Percentiles rank a stretch among this genome's conserved stretches.
Conservation (phyloP, 2,113 vertebrate species). For the Aleadryas rufinucha region DNA sequence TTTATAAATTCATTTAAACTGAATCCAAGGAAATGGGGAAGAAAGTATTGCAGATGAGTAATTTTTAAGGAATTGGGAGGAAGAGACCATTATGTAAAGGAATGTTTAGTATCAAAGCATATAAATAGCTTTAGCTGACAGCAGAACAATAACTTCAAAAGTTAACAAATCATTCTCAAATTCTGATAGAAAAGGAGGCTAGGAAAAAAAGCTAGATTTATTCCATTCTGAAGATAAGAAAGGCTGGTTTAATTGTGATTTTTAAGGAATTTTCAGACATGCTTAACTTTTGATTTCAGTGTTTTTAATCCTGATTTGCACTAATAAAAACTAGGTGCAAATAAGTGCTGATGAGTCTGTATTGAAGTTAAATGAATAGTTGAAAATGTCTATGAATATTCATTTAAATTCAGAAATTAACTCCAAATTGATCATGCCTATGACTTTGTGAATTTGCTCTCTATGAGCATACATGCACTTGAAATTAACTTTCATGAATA, state of each 20-base stretch:
- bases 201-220: constrained; percentile 25
- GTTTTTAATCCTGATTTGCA: background rate
- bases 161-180: constrained; percentile 35
- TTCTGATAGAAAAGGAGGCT: constrained; percentile 33
- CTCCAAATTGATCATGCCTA: constrained; percentile 38
- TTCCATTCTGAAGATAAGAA: constrained; percentile 46
- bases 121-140: constrained; percentile 53
- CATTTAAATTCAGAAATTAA: constrained; percentile 37
- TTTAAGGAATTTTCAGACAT: background rate
- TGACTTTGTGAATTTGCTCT: constrained; percentile 15
- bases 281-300: background rate
- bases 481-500: constrained; percentile 49
- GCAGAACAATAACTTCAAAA: constrained; percentile 48
- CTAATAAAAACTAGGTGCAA: constrained; percentile 55
- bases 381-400: constrained; percentile 41
- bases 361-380: constrained; percentile 27
- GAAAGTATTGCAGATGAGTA: background rate
- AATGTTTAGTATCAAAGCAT: constrained; percentile 41
- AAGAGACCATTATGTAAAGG: constrained; percentile 28
- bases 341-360: constrained; percentile 8
- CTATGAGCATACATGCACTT: background rate
- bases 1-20: background rate
- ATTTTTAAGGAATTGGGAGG: background rate
- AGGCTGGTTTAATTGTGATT: background rate
- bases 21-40: background rate